Evolutionary conservation across 2,888 invertebrate genomes (phyloP).

Genomic region (Papilio demoleus): DNA sequence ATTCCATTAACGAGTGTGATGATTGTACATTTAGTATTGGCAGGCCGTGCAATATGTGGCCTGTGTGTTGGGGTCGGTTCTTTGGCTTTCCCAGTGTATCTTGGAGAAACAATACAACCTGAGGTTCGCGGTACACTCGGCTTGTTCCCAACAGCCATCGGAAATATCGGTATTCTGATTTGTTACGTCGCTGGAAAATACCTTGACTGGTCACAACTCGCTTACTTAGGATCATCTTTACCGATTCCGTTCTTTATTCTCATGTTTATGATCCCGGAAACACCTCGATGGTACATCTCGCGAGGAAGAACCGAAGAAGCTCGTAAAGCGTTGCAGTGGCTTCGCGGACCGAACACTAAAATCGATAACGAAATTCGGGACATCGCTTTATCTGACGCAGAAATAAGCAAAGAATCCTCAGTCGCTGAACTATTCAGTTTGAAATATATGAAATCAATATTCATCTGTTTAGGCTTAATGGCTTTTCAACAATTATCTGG

Average conservation of each 20-base stretch:
- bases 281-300: conserved; percentile 95
- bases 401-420: conserved; percentile 85
- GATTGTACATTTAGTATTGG: conserved; percentile 88
- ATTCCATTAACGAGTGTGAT: conserved; percentile 90
- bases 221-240: conserved; percentile 89
- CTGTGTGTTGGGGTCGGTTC: conserved; percentile 95
- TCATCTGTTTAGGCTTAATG: conserved; percentile 94
- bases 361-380: conserved; percentile 91
- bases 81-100: conserved; percentile 94
- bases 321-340: conserved; percentile 90
- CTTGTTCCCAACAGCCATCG: conserved; percentile 92
- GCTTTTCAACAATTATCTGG: conserved; percentile 97
- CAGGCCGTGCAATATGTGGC: conserved; percentile 92
- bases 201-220: conserved; percentile 91
- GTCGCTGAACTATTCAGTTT: conserved; percentile 86
- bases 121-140: conserved; percentile 96
- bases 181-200: conserved; percentile 92
- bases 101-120: conserved; percentile 96
- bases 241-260: conserved; percentile 91
- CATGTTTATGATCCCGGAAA: conserved; percentile 95
- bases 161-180: conserved; percentile 92
- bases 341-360: conserved; percentile 91
- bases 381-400: conserved; percentile 87
- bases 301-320: conserved; percentile 90
- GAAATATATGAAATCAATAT: conserved; percentile 89